Conservation (phyloP, 2,888 invertebrate species). For the Acanthoscelides obtectus region DNA sequence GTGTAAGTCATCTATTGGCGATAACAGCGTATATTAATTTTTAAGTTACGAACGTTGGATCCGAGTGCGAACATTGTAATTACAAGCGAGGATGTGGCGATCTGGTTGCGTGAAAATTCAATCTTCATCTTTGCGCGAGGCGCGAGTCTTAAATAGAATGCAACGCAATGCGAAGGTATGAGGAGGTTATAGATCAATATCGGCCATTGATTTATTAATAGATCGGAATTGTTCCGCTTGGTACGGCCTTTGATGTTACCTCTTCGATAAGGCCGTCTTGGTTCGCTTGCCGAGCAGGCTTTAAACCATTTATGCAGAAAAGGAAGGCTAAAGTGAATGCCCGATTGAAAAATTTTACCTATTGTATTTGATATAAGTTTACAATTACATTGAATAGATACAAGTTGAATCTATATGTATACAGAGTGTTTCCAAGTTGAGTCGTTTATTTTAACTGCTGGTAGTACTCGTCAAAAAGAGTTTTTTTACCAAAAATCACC, state of each 20-base stretch:
- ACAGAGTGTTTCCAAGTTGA: too few relatives aligned
- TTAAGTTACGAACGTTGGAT: background rate
- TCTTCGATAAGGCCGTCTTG: background rate
- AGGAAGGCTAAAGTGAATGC: background rate
- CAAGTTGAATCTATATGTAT: too few relatives aligned
- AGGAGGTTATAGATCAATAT: background rate
- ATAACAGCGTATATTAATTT: background rate
- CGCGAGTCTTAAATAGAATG: background rate
- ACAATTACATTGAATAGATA: too few relatives aligned
- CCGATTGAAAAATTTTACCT: background rate
- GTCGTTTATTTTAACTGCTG: too few relatives aligned
- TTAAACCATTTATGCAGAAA: background rate
- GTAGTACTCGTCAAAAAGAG: too few relatives aligned
- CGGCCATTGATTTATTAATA: background rate
- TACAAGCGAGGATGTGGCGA: background rate
- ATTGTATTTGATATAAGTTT: background rate
- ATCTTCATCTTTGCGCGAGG: background rate
- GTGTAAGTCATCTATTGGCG: background rate
- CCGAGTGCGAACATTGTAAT: background rate
- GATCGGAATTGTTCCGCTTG: background rate
- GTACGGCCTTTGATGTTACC: background rate
- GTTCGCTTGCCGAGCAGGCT: background rate
- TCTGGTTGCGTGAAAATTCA: background rate
- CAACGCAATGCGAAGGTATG: background rate
- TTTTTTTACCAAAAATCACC: too few relatives aligned